A percentile compares a stretch with the other conserved stretches of the same genome.
Evolutionary conservation across 2,888 invertebrate species (phyloP).

Genomic region (Oxyteleia sp.): DNA sequence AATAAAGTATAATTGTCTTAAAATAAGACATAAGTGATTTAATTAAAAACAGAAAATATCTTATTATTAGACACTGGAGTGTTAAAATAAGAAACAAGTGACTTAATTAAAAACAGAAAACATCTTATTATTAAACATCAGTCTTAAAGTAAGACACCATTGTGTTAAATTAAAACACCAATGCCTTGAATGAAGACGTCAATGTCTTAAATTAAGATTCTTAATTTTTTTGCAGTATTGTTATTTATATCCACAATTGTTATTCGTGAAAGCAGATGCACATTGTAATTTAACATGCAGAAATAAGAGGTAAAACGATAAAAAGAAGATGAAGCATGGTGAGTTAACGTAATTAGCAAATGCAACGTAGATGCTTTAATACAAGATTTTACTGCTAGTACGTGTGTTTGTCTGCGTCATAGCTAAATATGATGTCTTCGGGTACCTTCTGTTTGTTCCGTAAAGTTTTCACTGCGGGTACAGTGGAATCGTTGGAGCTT

Average conservation of each 20-base stretch:
- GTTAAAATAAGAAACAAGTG: too few species aligned
- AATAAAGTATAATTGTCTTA: too few species aligned
- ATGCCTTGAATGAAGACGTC: too few species aligned
- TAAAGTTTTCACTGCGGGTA: slow-evolving; percentile 53
- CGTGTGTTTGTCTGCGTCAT: slow-evolving; percentile 15
- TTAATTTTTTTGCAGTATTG: too few species aligned
- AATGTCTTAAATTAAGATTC: too few species aligned
- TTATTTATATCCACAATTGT: background rate
- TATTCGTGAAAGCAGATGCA: background rate
- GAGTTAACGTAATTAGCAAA: slow-evolving; percentile 22
- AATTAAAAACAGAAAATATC: too few species aligned
- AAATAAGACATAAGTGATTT: too few species aligned
- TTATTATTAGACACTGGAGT: too few species aligned
- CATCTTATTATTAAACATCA: too few species aligned
- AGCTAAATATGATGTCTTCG: slow-evolving; percentile 5
- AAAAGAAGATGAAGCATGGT: slow-evolving; percentile 8
- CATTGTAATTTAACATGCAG: background rate
- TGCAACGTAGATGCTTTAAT: slow-evolving; percentile 13
- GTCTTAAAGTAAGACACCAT: too few species aligned
- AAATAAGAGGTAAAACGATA: background rate
- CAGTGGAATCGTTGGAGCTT: slow-evolving; percentile 60
- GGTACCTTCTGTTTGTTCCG: slow-evolving; percentile 10
- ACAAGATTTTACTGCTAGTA: slow-evolving; percentile 22
- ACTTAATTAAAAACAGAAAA: too few species aligned
- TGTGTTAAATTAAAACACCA: too few species aligned